Base-by-base conservation (phyloP, 2,888 invertebrate genomes). In the Acanthosoma haemorrhoidale region DNA sequence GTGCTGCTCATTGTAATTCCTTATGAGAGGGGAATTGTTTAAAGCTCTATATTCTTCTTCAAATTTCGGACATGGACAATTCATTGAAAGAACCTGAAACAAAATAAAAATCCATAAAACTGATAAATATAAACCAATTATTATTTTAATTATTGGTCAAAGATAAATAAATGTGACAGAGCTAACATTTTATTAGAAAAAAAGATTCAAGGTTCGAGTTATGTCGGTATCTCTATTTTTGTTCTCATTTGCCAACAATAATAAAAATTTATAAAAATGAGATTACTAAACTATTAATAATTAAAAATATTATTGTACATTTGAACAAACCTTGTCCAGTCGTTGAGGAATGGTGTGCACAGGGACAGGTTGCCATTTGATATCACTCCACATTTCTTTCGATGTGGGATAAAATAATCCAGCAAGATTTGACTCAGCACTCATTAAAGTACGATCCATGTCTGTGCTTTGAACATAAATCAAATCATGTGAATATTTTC, bases 281-380 rank as follows among this genome's bases (percentile, higher is more conserved):
- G n/a, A n/a, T n/a, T n/a, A n/a, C n/a, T n/a, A n/a, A n/a, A n/a
- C n/a, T n/a, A n/a, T n/a, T n/a, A n/a, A n/a, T n/a, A n/a, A n/a
- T n/a, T n/a, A n/a, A 41, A 41, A 3, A 41, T 41, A 16, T 5
- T 5, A 41, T 18, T 29, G 80, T n/a, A n/a, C n/a, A n/a, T n/a
- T n/a, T n/a, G 1, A 13, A 13, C 64, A 41, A 29, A 87, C 87
- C 76, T 81, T 84, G 77, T 91, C 91, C 75, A 85, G 80, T 15
- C 83, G 79, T 13, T 86, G 80, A 0, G 87, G 85, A 77, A 87
- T 83, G 2, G 88, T 87, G 77, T 87, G 86, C 0, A 91, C 84
- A 8, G 90, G 89, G 69, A 91, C 86, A 2, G 92, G 92, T 77
- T 90, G 89, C 92, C 92, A 92, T 73, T 83, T 80, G 67, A 90